A percentile compares a stretch with the other conserved stretches of the same genome.
These are phyloP conservation scores for Leptocoma aspasia DNA, from an alignment of 2,113 vertebrate genomes.

Conservation along the genomic window DNA sequence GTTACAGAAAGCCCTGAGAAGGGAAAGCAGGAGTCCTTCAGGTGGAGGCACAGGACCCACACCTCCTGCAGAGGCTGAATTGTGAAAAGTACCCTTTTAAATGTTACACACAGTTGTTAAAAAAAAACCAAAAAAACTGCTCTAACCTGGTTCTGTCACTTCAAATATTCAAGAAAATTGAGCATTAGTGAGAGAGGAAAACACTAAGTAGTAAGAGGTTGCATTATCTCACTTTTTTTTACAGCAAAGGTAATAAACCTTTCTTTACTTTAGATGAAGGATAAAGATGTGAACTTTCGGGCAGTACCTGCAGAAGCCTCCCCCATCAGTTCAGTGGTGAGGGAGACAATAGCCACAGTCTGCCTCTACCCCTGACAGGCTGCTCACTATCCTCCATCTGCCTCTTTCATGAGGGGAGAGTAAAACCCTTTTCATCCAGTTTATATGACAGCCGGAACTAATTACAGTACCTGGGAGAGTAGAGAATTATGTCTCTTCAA, in stretches of 20 bases:
- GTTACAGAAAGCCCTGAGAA: neutral
- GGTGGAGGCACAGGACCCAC: neutral
- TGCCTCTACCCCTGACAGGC: neutral
- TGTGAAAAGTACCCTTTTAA: neutral
- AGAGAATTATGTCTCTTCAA: neutral
- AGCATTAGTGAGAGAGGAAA: neutral
- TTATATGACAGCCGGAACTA: neutral
- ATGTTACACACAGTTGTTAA: neutral
- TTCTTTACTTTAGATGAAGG: neutral
- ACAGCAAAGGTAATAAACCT: neutral
- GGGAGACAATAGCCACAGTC: neutral
- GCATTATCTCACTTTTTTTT: neutral
- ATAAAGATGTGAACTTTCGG: neutral
- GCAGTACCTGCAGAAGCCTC: neutral
- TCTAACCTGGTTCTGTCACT: neutral
- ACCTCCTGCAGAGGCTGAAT: neutral
- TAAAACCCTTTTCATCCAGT: neutral
- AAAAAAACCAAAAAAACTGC: neutral
- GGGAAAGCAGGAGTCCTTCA: neutral
- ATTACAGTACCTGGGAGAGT: neutral
- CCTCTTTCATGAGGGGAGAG: neutral
- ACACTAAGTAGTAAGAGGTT: neutral
- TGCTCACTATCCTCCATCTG: neutral
- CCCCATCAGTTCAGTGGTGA: neutral
- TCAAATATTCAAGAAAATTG: neutral